A percentile compares a stretch with the other conserved stretches of the same genome.
Conservation (phyloP, 2,113 vertebrate species). For the Synodontis membranacea region DNA sequence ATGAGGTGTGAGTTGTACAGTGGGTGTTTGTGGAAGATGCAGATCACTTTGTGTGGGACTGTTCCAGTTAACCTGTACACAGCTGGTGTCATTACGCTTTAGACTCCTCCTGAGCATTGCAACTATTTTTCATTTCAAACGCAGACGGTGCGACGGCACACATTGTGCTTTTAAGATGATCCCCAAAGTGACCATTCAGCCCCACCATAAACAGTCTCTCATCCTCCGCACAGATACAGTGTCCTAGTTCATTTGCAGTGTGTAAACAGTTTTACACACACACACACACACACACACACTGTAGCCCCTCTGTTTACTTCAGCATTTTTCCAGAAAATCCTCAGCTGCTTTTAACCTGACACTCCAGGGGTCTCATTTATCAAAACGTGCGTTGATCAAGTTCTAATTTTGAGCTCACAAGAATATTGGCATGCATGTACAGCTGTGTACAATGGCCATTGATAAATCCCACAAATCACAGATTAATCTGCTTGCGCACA, state of each 20-base stretch:
- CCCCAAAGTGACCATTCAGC: neutral
- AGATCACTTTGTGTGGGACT: neutral
- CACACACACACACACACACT: neutral
- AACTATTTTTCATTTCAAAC: constrained; percentile 28
- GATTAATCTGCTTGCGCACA: neutral
- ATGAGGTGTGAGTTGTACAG: neutral
- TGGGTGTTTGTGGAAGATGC: neutral
- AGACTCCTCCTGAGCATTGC: constrained; percentile 11
- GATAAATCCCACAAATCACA: neutral
- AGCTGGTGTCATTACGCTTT: constrained; percentile 30
- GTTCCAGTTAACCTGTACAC: constrained; percentile 16
- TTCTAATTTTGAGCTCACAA: neutral
- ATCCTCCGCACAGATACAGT: neutral
- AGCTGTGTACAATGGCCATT: neutral
- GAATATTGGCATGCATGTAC: neutral
- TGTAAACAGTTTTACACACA: neutral
- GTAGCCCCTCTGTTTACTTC: neutral
- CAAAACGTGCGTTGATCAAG: neutral
- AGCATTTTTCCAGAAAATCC: neutral
- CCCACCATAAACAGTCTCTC: neutral
- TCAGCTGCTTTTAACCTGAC: neutral
- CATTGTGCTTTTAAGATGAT: neutral
- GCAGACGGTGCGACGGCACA: neutral
- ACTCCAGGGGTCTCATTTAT: neutral
- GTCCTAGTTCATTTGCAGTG: neutral